Evolutionary conservation across 2,797 vertebrate species (phyloP).

Genomic region (Linurgus olivaceus): DNA sequence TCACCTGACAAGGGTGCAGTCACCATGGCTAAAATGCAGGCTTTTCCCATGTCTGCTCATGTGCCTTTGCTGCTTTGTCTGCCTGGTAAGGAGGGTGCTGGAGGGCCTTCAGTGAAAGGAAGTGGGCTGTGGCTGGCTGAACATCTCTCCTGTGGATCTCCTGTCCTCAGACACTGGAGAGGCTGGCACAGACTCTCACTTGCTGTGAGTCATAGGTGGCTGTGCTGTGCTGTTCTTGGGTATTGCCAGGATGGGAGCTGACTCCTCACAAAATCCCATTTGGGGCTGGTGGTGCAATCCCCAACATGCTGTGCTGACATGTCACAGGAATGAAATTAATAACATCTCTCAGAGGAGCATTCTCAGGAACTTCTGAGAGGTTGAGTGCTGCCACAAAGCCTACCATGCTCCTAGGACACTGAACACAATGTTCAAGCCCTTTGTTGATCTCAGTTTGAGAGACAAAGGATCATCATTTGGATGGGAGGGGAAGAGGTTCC

Average conservation of each 20-base stretch:
- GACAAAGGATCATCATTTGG: neutral
- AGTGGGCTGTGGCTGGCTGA: neutral
- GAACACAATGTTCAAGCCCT: accelerated
- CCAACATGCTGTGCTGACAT: accelerated
- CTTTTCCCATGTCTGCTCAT: neutral
- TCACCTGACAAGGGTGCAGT: neutral
- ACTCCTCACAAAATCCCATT: neutral
- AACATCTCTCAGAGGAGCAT: neutral
- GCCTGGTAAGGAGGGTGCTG: neutral
- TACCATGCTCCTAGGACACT: accelerated
- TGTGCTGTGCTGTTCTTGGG: neutral
- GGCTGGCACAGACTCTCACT: neutral
- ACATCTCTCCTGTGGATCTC: neutral
- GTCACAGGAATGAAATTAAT: neutral
- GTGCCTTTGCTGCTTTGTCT: neutral
- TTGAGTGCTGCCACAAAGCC: neutral
- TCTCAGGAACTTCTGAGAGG: neutral
- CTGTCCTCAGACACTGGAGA: neutral
- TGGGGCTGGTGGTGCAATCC: neutral
- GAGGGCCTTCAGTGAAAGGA: neutral
- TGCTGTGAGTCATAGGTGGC: neutral
- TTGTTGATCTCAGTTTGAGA: neutral
- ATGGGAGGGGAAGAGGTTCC: neutral
- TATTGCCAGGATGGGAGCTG: neutral
- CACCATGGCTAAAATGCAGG: neutral